A percentile compares a stretch with the other conserved stretches of the same genome.
phyloP scores from a whole-genome alignment of 1,140 invertebrate species.

The Akabosia matsudoensis region DNA sequence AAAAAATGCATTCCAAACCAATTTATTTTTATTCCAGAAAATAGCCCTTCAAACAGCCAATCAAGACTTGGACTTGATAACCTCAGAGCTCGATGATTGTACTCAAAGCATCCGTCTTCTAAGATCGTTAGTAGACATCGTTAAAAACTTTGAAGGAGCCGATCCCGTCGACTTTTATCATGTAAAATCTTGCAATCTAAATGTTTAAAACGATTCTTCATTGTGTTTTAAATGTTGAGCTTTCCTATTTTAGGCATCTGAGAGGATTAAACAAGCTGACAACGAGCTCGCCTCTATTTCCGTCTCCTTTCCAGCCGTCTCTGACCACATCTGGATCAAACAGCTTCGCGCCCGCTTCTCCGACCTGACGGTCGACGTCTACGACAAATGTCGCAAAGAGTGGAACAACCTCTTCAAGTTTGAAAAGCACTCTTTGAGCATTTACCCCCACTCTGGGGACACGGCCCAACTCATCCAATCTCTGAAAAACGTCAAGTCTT shows the following conservation, averaged over 20 bases:
- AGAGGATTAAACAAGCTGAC: neutral
- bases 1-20: too few relatives aligned
- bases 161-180: conserved; percentile 25
- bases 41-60: neutral
- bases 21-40: conserved; percentile 33
- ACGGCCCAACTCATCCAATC: conserved; percentile 29
- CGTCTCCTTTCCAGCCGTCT: neutral
- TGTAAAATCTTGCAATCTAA: neutral
- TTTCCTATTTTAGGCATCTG: conserved; percentile 33
- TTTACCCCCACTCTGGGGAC: conserved; percentile 29
- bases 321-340: conserved; percentile 36
- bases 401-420: conserved; percentile 39
- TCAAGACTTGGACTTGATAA: conserved; percentile 28
- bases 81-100: conserved; percentile 27
- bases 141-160: conserved; percentile 33
- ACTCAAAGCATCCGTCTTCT: conserved; percentile 28
- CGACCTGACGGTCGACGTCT: conserved; percentile 1
- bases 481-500: conserved; percentile 29
- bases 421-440: conserved; percentile 29
- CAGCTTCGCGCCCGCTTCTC: conserved; percentile 19
- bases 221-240: neutral
- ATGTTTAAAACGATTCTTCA: neutral
- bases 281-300: conserved; percentile 12
- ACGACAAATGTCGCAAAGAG: conserved; percentile 32
- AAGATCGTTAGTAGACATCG: conserved; percentile 28